Percentiles rank a stretch among this genome's conserved stretches.
Conservation (phyloP, 2,888 invertebrate species). For the Sminthurides aquaticus region DNA sequence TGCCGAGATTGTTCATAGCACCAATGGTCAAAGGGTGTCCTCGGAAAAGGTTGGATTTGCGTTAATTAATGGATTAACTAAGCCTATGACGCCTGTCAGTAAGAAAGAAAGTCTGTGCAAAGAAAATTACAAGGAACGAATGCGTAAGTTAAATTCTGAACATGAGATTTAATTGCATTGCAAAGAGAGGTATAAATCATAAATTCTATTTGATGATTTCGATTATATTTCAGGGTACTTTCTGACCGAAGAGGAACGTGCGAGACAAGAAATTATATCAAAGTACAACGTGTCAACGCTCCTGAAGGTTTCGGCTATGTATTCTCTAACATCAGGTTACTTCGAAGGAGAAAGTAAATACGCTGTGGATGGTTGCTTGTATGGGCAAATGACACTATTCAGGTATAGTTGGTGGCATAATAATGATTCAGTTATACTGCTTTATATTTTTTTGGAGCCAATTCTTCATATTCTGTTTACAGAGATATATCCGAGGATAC, state of each 20-base stretch:
- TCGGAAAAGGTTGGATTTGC: conserved; percentile 41
- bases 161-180: background rate
- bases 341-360: conserved; percentile 40
- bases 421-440: background rate
- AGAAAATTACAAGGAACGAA: conserved; percentile 40
- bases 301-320: conserved; percentile 30
- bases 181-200: no score
- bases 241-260: conserved; percentile 41
- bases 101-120: conserved; percentile 30
- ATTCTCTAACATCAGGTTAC: conserved; percentile 32
- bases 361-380: conserved; percentile 39
- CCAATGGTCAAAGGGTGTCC: conserved; percentile 34
- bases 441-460: background rate
- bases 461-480: background rate
- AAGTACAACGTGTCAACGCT: conserved; percentile 42
- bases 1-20: conserved; percentile 39
- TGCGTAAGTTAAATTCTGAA: conserved; percentile 34
- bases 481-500: conserved; percentile 74
- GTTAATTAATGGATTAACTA: conserved; percentile 25
- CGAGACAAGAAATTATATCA: conserved; percentile 41
- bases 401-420: conserved; percentile 24
- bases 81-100: conserved; percentile 20
- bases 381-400: conserved; percentile 39
- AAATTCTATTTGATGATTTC: no score
- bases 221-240: conserved; percentile 31